Evolutionary conservation across 2,797 vertebrate species (phyloP).

Genomic region (Discoglossus pictus): DNA sequence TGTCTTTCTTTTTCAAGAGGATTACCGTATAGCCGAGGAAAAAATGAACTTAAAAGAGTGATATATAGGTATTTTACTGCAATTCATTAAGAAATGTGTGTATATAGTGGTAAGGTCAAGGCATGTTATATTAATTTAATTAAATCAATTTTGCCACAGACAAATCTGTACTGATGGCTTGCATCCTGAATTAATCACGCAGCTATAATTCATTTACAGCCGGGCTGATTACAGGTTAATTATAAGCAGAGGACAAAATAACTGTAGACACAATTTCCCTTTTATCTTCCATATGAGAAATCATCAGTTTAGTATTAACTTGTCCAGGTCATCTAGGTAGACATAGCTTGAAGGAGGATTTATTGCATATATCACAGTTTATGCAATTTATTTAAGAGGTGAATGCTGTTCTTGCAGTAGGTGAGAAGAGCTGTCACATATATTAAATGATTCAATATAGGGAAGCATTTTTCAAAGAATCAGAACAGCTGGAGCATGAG

Average conservation of each 20-base stretch:
- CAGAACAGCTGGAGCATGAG: no score
- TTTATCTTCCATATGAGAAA: neutral
- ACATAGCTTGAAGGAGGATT: no score
- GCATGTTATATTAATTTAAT: constrained; percentile 8
- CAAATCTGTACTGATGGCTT: constrained; percentile 8
- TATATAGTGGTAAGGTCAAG: neutral
- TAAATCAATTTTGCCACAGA: constrained; percentile 6
- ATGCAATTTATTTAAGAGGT: no score
- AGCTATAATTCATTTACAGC: constrained; percentile 13
- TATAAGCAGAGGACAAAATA: neutral
- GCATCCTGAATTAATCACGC: constrained; percentile 16
- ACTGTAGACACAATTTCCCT: constrained; percentile 4
- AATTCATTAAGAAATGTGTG: constrained; percentile 9
- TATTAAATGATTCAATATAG: no score
- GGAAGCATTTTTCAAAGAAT: no score
- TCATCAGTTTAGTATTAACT: no score
- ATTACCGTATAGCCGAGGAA: constrained; percentile 1
- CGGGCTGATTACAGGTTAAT: constrained; percentile 24
- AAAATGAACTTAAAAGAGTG: constrained; percentile 2
- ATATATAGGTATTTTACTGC: constrained; percentile 11
- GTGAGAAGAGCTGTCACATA: no score
- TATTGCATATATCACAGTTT: no score
- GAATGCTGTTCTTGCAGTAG: no score
- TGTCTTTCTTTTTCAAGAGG: constrained; percentile 15
- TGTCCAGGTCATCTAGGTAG: no score